Evolutionary conservation across 2,888 invertebrate species (phyloP).

Genomic region (Ennomos fuscantarius): DNA sequence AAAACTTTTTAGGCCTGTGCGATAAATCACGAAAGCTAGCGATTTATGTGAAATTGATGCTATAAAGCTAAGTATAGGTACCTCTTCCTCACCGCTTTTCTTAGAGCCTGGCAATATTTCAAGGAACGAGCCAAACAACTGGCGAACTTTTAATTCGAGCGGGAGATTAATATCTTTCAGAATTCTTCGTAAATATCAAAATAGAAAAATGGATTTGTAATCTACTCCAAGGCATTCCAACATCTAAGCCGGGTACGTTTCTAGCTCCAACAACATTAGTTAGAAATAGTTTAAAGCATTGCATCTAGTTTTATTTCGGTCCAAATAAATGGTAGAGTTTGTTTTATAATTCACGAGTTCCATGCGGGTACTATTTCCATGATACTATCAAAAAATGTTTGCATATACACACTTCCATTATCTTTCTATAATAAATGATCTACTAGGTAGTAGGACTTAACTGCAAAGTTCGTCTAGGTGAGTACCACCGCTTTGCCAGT

Average conservation of each 20-base stretch:
- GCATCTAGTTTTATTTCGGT: too few relatives aligned
- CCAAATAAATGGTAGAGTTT: too few relatives aligned
- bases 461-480: too few relatives aligned
- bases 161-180: constrained; percentile 16
- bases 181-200: constrained; percentile 16
- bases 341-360: too few relatives aligned
- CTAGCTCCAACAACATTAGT: neutral
- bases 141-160: constrained; percentile 9
- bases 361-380: too few relatives aligned
- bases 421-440: too few relatives aligned
- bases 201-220: constrained; percentile 20
- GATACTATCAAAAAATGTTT: too few relatives aligned
- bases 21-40: constrained; percentile 5
- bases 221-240: constrained; percentile 13
- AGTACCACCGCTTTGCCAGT: too few relatives aligned
- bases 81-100: constrained; percentile 7
- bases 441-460: too few relatives aligned
- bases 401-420: too few relatives aligned
- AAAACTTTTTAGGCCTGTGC: neutral
- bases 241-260: neutral
- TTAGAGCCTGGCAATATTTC: constrained; percentile 19
- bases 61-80: constrained; percentile 1
- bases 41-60: constrained; percentile 19
- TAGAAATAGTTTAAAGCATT: neutral
- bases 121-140: constrained; percentile 12